phyloP scores from a whole-genome alignment of 2,113 vertebrate species.

The Pardalotus punctatus region DNA sequence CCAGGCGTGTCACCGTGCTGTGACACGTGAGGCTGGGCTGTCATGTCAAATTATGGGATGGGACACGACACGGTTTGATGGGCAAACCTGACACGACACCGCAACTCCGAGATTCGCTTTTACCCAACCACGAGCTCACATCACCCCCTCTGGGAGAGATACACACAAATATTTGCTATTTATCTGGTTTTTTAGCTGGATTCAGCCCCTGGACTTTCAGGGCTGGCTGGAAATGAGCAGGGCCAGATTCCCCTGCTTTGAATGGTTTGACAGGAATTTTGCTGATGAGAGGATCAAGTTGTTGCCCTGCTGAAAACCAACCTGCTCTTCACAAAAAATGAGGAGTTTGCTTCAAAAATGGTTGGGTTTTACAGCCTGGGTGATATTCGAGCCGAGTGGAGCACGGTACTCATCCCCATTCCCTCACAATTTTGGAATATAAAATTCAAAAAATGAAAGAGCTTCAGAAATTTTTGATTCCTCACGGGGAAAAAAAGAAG shows the following conservation, averaged over 20 bases:
- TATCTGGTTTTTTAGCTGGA: neutral
- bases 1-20: neutral
- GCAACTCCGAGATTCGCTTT: neutral
- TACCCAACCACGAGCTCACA: rapidly evolving
- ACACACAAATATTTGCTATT: neutral
- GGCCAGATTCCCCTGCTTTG: neutral
- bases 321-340: neutral
- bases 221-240: neutral
- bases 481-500: no score
- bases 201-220: neutral
- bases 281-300: neutral
- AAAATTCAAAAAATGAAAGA: neutral
- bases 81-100: neutral
- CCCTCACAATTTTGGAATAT: no score
- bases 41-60: neutral
- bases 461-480: neutral
- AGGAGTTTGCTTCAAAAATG: neutral
- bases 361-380: neutral
- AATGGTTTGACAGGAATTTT: neutral
- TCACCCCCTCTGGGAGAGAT: rapidly evolving
- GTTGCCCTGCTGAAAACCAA: neutral
- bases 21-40: neutral
- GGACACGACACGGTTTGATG: neutral
- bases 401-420: rapidly evolving
- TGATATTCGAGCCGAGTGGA: neutral